Evolutionary conservation across 2,797 vertebrate genomes (phyloP).

Genomic region (Chiloscyllium punctatum): DNA sequence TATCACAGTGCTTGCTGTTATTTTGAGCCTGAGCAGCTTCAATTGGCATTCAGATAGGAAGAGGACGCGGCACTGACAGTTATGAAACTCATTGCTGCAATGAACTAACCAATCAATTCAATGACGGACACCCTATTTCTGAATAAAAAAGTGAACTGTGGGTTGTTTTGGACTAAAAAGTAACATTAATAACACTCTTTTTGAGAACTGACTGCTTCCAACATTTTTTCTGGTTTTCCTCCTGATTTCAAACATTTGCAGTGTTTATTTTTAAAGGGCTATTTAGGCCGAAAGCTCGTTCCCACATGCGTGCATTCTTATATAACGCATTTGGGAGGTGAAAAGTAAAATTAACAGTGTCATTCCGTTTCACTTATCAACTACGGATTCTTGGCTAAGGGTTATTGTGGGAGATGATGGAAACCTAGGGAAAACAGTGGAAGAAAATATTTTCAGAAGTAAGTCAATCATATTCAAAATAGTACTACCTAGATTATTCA

Average conservation of each 20-base stretch:
- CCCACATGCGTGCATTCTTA: not conserved
- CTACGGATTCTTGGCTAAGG: not conserved
- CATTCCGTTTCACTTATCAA: not conserved
- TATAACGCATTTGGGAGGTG: not conserved
- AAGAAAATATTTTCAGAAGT: not conserved
- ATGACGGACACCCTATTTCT: not conserved
- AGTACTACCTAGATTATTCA: not conserved
- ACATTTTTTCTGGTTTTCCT: not conserved
- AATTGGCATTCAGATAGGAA: too few relatives aligned
- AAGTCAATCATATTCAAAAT: not conserved
- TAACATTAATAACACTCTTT: not conserved
- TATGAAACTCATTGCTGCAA: not conserved
- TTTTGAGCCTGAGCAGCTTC: not conserved
- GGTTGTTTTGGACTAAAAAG: not conserved
- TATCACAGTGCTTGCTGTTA: not conserved
- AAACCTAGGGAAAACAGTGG: not conserved
- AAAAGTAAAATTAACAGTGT: not conserved
- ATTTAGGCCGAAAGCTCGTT: not conserved
- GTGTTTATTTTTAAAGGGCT: not conserved
- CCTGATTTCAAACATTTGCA: constrained; percentile 10
- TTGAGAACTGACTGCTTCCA: not conserved
- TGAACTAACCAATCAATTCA: not conserved
- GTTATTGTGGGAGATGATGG: not conserved
- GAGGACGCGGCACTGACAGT: not conserved
- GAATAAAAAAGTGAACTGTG: not conserved